Conservation (phyloP, 2,888 invertebrate species). For the Tetrapedia diversipes region DNA sequence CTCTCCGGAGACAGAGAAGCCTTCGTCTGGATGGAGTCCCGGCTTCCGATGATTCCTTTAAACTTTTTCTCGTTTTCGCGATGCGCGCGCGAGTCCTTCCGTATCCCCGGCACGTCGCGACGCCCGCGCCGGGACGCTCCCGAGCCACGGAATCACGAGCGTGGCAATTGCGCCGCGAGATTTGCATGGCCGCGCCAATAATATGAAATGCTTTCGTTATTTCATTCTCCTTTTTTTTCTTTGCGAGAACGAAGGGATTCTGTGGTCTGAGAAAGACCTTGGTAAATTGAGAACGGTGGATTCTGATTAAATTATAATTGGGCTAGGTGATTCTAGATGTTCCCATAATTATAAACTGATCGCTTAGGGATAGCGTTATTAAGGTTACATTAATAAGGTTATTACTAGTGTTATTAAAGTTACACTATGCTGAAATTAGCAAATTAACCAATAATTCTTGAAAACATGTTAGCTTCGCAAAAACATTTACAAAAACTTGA, state of each 20-base stretch:
- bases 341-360: no score
- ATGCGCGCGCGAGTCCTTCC: conserved; percentile 31
- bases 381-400: no score
- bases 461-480: no score
- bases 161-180: conserved; percentile 54
- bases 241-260: neutral
- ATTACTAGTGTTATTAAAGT: no score
- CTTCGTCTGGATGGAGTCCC: conserved; percentile 41
- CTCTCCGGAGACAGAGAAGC: conserved; percentile 47
- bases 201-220: conserved; percentile 18
- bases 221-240: neutral
- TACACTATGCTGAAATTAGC: no score
- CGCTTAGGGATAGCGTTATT: no score
- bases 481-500: no score
- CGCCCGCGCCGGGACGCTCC: conserved; percentile 31
- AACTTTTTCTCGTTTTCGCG: conserved; percentile 52
- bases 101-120: conserved; percentile 48
- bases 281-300: neutral
- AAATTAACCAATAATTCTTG: no score
- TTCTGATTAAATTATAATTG: neutral
- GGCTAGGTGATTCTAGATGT: no score
- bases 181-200: conserved; percentile 53
- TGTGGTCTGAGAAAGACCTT: neutral
- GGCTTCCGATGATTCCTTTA: conserved; percentile 53
- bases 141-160: conserved; percentile 35